Evolutionary conservation across 2,113 vertebrate genomes (phyloP).

Genomic region (Cyprinus carpio): DNA sequence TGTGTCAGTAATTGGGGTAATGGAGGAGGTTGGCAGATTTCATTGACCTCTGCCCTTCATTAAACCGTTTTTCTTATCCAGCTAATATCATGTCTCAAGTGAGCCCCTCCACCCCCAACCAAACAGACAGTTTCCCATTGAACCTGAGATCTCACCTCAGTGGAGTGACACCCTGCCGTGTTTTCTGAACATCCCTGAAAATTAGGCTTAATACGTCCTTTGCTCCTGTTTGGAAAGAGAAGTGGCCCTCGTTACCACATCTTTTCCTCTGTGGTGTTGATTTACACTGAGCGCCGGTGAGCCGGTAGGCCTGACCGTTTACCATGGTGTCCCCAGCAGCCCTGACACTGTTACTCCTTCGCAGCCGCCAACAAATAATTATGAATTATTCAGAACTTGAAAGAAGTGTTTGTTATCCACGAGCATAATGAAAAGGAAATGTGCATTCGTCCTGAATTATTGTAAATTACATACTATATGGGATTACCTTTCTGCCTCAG

Average conservation of each 20-base stretch:
- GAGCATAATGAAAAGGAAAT: slow-evolving; percentile 57
- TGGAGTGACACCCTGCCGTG: slow-evolving; percentile 74
- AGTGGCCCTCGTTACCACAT: slow-evolving; percentile 48
- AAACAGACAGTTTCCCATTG: slow-evolving; percentile 68
- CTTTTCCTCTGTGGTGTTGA: slow-evolving; percentile 23
- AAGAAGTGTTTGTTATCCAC: slow-evolving; percentile 45
- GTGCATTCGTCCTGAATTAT: slow-evolving; percentile 56
- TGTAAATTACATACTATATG: slow-evolving; percentile 61
- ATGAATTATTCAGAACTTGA: slow-evolving; percentile 62
- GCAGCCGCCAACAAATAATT: slow-evolving; percentile 31
- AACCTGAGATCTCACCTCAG: slow-evolving; percentile 66
- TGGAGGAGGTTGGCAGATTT: slow-evolving; percentile 85
- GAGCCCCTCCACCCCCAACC: slow-evolving; percentile 48
- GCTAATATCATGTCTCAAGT: slow-evolving; percentile 72
- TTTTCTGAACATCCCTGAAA: slow-evolving; percentile 53
- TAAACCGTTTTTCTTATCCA: slow-evolving; percentile 80
- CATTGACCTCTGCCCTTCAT: slow-evolving; percentile 86
- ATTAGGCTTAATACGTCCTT: slow-evolving; percentile 59
- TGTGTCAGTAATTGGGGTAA: slow-evolving; percentile 86
- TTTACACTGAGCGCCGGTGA: slow-evolving; percentile 32
- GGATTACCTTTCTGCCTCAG: slow-evolving; percentile 60
- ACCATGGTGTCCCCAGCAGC: slow-evolving; percentile 7
- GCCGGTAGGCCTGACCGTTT: slow-evolving; percentile 30
- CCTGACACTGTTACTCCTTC: slow-evolving; percentile 19
- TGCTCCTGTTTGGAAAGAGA: slow-evolving; percentile 57